Evolutionary conservation across 2,797 vertebrate species (phyloP).

Genomic region (Poliocrania exsul): DNA sequence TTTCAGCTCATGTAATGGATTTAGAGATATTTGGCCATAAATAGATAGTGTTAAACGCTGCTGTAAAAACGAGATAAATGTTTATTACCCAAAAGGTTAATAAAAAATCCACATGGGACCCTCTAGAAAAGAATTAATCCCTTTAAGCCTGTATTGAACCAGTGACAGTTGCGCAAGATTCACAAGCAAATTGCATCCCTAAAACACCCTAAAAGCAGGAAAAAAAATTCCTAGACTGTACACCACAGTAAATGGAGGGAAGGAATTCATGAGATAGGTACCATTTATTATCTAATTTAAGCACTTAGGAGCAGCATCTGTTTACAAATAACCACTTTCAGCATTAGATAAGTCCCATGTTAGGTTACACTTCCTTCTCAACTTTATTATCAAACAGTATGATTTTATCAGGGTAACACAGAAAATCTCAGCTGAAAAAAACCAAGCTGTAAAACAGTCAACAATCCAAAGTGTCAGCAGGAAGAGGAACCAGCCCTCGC

Average conservation of each 20-base stretch:
- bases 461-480: not conserved
- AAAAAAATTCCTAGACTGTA: not conserved
- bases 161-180: conserved; percentile 45
- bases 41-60: conserved; percentile 60
- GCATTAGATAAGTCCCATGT: conserved; percentile 7
- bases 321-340: conserved; percentile 46
- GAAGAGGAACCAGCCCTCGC: not conserved
- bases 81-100: conserved; percentile 70
- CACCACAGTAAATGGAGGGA: conserved; percentile 70
- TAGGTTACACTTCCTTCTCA: not conserved
- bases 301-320: conserved; percentile 77
- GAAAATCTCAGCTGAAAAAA: not conserved
- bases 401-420: conserved; percentile 24
- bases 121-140: conserved; percentile 50
- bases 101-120: conserved; percentile 54
- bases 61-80: conserved; percentile 69
- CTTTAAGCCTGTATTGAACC: conserved; percentile 38
- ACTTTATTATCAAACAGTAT: conserved; percentile 25
- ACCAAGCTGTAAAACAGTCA: not conserved
- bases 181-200: conserved; percentile 53
- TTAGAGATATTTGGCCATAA: conserved; percentile 67
- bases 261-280: conserved; percentile 71
- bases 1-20: conserved; percentile 60
- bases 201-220: conserved; percentile 55
- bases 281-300: conserved; percentile 83